Base-by-base conservation (phyloP, 2,888 invertebrate genomes). In the Tenthredo livida region DNA sequence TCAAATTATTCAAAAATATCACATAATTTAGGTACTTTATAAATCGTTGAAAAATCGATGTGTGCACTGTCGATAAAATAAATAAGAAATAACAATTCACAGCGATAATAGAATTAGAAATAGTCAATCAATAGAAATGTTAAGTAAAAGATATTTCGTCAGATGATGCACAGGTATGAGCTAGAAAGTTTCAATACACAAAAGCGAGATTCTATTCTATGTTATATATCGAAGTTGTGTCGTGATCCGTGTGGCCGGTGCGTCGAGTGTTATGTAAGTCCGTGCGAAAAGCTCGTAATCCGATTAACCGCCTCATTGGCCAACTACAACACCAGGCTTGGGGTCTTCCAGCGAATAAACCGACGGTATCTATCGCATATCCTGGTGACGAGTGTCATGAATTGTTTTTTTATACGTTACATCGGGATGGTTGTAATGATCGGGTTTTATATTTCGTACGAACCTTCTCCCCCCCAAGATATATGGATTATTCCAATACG, bases 301-400 rank as follows among this genome's bases (percentile, higher is more conserved):
- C 92, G 92, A 93, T 93, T 92, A 93, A 91, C 90, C 92, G 91
- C 92, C 90, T 93, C 92, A 91, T 91, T 88, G 90, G 89, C 88
- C 85, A 86, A 85, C 88, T 85, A 88, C 88, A 89, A 87, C 87
- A 87, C 87, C 85, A 86, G 84, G 85, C 80, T 80, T 80, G 80
- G 80, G 80, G 80, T 80, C 80, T 80, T 80, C 80, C 58, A 29
- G 80, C 61, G 80, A 80, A 80, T 80, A 80, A 80, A 80, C 40
- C 61, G 40, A 58, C 80, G 80, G 61, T 80, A 61, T 25, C 21
- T 21, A 40, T 80, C 58, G n/a, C n/a, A 15, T 80, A 61, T 58
- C 37, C n/a, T 40, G 17, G 40, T 25, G 21, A 61, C 50, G 47
- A 47, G 37, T 61, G 61, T 40, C 80, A 61, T 40, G 29, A 50